phyloP scores from a whole-genome alignment of 2,888 invertebrate species.

The Ectemnius lituratus region DNA sequence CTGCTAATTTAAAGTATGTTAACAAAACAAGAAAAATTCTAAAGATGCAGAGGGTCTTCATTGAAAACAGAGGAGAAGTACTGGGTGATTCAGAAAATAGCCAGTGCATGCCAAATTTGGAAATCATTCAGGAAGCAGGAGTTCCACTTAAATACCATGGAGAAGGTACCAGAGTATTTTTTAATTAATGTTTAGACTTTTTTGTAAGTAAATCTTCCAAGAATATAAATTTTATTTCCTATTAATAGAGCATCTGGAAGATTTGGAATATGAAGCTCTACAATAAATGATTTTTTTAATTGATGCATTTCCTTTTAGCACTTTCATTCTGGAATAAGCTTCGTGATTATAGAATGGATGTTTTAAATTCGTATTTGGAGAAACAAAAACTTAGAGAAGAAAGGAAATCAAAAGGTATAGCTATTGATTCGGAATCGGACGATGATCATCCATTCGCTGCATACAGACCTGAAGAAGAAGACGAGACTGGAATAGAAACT shows the following conservation, averaged over 20 bases:
- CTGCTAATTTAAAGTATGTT: constrained; percentile 81
- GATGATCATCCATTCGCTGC: constrained; percentile 70
- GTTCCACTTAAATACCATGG: constrained; percentile 68
- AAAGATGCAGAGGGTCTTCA: constrained; percentile 84
- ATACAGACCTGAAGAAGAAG: constrained; percentile 46
- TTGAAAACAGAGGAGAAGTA: constrained; percentile 77
- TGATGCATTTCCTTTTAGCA: constrained; percentile 54
- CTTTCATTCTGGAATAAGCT: constrained; percentile 66
- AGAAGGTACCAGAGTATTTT: constrained; percentile 54
- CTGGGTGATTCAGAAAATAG: constrained; percentile 68
- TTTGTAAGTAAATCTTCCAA: too few relatives aligned
- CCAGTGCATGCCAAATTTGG: constrained; percentile 66
- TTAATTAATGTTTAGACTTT: too few relatives aligned
- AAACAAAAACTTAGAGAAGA: constrained; percentile 70
- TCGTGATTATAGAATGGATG: constrained; percentile 65
- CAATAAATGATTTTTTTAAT: neutral
- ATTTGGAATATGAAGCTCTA: too few relatives aligned
- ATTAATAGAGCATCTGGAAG: too few relatives aligned
- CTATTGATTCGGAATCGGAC: constrained; percentile 69
- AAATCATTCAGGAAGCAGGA: constrained; percentile 66
- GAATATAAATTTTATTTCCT: too few relatives aligned
- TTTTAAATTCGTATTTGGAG: constrained; percentile 66
- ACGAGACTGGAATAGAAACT: constrained; percentile 14
- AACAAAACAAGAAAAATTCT: constrained; percentile 84
- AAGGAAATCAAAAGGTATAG: constrained; percentile 66